Base-by-base conservation (phyloP, 2,888 invertebrate genomes). In the Polia nebulosa region DNA sequence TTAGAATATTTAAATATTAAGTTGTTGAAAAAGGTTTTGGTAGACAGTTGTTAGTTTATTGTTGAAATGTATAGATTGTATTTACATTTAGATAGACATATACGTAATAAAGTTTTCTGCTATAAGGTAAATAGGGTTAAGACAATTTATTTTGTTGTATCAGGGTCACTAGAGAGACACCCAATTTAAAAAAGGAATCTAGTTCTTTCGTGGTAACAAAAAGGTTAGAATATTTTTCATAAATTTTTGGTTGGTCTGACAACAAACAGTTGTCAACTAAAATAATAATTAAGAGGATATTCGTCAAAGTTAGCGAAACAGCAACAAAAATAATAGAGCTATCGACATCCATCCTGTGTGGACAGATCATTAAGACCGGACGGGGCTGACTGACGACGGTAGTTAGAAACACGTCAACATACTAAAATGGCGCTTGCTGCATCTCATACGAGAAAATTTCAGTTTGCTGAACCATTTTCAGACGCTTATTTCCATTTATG, bases 351-450 rank as follows among this genome's bases (percentile, higher is more conserved):
- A 89, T 91, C 89, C 88, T 86, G 82, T 89, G 89, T 89, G 88
- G 91, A 90, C 90, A 90, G 88, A 90, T 90, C 91, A 91, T 92
- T 92, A 92, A 86, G 88, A 85, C 83, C 82, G 86, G 85, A 82
- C 85, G 82, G 79, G 81, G 80, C 82, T 88, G 88, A 89, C 85
- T 86, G 86, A 88, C 85, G 86, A 83, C 82, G 80, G 86, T 77
- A 87, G 85, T 88, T 89, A 89, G 85, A 80, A 78, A 80, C 80
- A 76, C 64, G 78, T 79, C 78, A 66, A 75, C 66, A 29, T 17
- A 27, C 58, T 91, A 92, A 91, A 90, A 91, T 91, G 89, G 63
- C 82, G 88, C 90, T 76, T 45, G n/a, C 17, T 49, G 32, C 9
- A 52, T 34, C 4, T n/a, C 51, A 17, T 29, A 45, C 11, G 6